Conservation (phyloP, 2,888 invertebrate genomes). For the Ditula angustiorana region DNA sequence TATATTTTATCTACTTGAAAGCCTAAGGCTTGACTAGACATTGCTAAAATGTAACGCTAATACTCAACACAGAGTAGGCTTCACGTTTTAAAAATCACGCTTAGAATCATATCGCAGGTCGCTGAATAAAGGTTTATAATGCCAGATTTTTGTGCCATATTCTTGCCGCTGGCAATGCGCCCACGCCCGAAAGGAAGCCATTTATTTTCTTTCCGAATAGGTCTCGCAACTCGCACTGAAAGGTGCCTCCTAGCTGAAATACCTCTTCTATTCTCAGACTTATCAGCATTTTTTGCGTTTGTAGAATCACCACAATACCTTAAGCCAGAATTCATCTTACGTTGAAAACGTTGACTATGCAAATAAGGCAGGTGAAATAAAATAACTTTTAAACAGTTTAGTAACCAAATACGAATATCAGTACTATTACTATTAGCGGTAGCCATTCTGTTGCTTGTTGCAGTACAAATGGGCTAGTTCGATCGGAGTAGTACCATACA, state of each 20-base stretch:
- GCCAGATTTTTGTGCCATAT: neutral
- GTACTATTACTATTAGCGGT: no score
- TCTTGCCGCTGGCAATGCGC: conserved; percentile 6
- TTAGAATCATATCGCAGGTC: no score
- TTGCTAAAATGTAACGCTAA: no score
- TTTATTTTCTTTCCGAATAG: conserved; percentile 40
- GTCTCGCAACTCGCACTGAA: conserved; percentile 40
- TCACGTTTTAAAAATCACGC: no score
- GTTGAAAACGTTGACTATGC: conserved; percentile 28
- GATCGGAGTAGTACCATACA: no score
- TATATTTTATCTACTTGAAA: no score
- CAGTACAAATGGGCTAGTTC: no score
- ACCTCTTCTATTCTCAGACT: conserved; percentile 34
- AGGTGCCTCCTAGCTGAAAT: conserved; percentile 36
- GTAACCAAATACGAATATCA: no score
- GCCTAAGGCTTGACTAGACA: no score
- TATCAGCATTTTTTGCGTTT: conserved; percentile 39
- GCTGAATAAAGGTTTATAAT: neutral
- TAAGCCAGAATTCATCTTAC: conserved; percentile 21
- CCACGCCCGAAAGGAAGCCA: conserved; percentile 36
- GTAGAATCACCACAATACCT: conserved; percentile 35
- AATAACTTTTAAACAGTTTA: no score
- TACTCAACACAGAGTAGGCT: no score
- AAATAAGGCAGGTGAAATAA: conserved; percentile 25
- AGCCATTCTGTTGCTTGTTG: no score